These are phyloP conservation scores for Rhinolophus ferrumequinum DNA, from an alignment of 2,113 vertebrate species.

Conservation along the genomic window DNA sequence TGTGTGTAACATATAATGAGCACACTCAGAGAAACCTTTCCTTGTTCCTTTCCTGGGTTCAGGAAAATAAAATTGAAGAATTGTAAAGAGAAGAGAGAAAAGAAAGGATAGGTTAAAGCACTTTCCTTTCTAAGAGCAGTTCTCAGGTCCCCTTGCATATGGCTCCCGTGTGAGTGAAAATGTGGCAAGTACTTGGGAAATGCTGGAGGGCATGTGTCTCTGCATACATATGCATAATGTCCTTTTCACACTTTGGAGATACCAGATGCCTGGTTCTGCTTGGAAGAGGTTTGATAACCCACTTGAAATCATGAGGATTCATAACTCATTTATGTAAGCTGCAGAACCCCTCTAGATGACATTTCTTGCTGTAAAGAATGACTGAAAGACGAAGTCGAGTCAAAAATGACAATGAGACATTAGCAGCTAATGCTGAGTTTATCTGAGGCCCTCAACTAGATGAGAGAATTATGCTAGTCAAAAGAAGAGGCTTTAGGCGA, in stretches of 20 bases:
- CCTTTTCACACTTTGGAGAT: conserved; percentile 64
- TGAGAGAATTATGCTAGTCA: conserved; percentile 27
- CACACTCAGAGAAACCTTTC: background rate
- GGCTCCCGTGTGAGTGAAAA: background rate
- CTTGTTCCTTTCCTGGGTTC: background rate
- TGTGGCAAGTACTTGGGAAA: background rate
- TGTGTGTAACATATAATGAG: background rate
- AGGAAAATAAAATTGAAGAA: background rate
- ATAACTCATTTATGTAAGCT: conserved; percentile 66
- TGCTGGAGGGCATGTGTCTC: conserved; percentile 37
- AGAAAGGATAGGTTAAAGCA: background rate
- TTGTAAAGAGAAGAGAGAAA: background rate
- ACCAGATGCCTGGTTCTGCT: conserved; percentile 68
- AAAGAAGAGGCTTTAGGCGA: conserved; percentile 4
- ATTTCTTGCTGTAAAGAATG: conserved; percentile 53
- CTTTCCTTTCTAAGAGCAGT: background rate
- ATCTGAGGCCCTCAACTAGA: background rate
- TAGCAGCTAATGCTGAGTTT: background rate
- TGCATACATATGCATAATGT: conserved; percentile 74
- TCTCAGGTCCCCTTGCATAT: conserved; percentile 28
- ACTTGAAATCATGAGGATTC: conserved; percentile 60
- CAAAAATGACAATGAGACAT: conserved; percentile 58
- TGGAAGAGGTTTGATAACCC: conserved; percentile 50
- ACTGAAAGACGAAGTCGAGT: conserved; percentile 58
- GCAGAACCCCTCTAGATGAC: conserved; percentile 60